Evolutionary conservation across 2,888 invertebrate species (phyloP).

Genomic region (Clanis bilineata): DNA sequence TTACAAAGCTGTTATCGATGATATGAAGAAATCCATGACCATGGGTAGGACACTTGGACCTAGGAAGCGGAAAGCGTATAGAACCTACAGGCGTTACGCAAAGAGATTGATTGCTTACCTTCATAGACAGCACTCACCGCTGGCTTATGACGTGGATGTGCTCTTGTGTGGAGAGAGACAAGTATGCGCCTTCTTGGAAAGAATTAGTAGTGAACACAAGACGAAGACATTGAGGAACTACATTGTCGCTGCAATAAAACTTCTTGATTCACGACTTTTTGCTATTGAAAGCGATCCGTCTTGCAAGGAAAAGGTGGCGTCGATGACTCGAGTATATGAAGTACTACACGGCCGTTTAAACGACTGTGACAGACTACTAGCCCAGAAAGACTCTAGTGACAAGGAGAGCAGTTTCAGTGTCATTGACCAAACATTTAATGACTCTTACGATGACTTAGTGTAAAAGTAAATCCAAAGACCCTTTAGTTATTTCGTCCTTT

Average conservation of each 20-base stretch:
- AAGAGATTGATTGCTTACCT: conserved; percentile 74
- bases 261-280: conserved; percentile 74
- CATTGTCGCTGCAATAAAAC: conserved; percentile 75
- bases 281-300: conserved; percentile 77
- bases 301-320: conserved; percentile 76
- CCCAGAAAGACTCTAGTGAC: conserved; percentile 57
- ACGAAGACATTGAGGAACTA: conserved; percentile 76
- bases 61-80: conserved; percentile 73
- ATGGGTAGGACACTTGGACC: conserved; percentile 74
- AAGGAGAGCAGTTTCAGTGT: conserved; percentile 52
- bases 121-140: conserved; percentile 75
- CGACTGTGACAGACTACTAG: conserved; percentile 68
- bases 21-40: conserved; percentile 80
- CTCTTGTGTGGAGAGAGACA: conserved; percentile 74
- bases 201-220: conserved; percentile 73
- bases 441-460: conserved; percentile 62
- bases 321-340: conserved; percentile 76
- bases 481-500: conserved; percentile 27
- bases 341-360: conserved; percentile 70
- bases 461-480: conserved; percentile 32
- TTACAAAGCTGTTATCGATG: conserved; percentile 79
- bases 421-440: conserved; percentile 66
- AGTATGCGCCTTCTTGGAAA: conserved; percentile 73
- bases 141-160: conserved; percentile 77
- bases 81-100: conserved; percentile 76